Evolutionary conservation across 2,797 vertebrate species (phyloP).

Genomic region (Parauchenoglanis punctatus): DNA sequence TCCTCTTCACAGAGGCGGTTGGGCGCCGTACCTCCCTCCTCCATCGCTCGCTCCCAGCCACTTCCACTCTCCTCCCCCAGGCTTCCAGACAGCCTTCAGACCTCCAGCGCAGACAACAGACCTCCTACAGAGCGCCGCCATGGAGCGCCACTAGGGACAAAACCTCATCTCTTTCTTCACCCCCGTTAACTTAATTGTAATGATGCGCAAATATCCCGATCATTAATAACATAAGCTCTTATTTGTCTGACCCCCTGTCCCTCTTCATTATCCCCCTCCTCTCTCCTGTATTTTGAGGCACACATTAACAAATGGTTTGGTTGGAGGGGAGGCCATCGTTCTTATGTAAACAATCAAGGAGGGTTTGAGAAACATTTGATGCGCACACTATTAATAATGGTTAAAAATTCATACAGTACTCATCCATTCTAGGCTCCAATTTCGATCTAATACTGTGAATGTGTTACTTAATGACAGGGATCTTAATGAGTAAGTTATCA

Average conservation of each 20-base stretch:
- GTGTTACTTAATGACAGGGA: slow-evolving; percentile 31
- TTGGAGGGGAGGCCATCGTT: not conserved
- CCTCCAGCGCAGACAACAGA: slow-evolving; percentile 97
- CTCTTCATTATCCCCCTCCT: slow-evolving; percentile 4
- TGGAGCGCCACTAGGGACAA: slow-evolving; percentile 95
- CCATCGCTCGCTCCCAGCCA: slow-evolving; percentile 88
- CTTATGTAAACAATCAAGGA: slow-evolving; percentile 22
- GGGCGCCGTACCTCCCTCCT: slow-evolving; percentile 88
- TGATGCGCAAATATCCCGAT: slow-evolving; percentile 74
- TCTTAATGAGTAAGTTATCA: slow-evolving; percentile 19
- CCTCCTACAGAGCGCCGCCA: slow-evolving; percentile 97
- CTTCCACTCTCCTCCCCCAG: slow-evolving; percentile 96
- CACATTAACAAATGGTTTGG: slow-evolving; percentile 45
- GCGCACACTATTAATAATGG: slow-evolving; percentile 44
- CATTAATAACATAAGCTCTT: slow-evolving; percentile 79
- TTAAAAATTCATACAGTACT: slow-evolving; percentile 29
- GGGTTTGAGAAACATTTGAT: slow-evolving; percentile 22
- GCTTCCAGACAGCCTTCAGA: slow-evolving; percentile 99
- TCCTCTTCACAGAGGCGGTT: slow-evolving; percentile 95
- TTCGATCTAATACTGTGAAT: slow-evolving; percentile 53
- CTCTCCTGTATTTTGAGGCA: slow-evolving; percentile 60
- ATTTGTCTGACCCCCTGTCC: slow-evolving; percentile 66
- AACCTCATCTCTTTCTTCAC: slow-evolving; percentile 61
- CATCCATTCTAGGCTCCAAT: slow-evolving; percentile 42
- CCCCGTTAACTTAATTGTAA: slow-evolving; percentile 63